A percentile compares a stretch with the other conserved stretches of the same genome.
Conservation (phyloP, 2,888 invertebrate species). For the Elmis aenea region DNA sequence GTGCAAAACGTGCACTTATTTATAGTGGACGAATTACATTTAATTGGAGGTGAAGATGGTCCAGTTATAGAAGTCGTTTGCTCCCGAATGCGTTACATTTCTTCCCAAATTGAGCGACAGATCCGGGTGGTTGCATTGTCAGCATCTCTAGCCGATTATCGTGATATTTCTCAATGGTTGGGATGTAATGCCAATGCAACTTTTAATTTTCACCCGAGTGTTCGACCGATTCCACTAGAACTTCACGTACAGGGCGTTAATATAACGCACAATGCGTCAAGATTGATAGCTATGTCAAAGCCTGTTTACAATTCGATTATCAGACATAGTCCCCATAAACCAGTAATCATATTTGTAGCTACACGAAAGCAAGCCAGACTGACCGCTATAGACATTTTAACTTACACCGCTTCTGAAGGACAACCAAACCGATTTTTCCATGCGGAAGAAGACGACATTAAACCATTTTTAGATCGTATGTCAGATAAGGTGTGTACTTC, state of each 20-base stretch:
- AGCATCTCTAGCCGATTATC: constrained; percentile 89
- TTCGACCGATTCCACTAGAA: constrained; percentile 90
- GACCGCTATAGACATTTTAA: constrained; percentile 94
- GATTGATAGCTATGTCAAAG: constrained; percentile 96
- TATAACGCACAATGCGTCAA: constrained; percentile 93
- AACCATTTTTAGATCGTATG: constrained; percentile 83
- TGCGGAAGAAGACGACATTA: constrained; percentile 78
- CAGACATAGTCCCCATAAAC: constrained; percentile 76
- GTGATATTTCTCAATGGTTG: constrained; percentile 93
- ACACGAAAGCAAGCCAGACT: constrained; percentile 85
- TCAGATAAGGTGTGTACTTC: constrained; percentile 66
- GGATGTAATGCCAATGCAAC: constrained; percentile 90
- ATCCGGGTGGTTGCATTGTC: constrained; percentile 93
- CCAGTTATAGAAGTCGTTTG: constrained; percentile 92
- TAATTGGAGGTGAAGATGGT: constrained; percentile 84
- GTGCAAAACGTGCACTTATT: constrained; percentile 96
- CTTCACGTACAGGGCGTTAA: constrained; percentile 97
- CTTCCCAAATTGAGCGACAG: constrained; percentile 84
- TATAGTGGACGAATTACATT: constrained; percentile 93
- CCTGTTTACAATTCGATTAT: constrained; percentile 92
- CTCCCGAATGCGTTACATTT: constrained; percentile 91
- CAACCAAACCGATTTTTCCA: constrained; percentile 85
- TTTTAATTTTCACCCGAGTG: constrained; percentile 98
- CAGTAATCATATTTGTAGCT: constrained; percentile 87
- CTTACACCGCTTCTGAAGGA: constrained; percentile 87